A percentile compares a stretch with the other conserved stretches of the same genome.
Evolutionary conservation across 2,113 vertebrate genomes (phyloP).

Genomic region (Pelusios castaneus): DNA sequence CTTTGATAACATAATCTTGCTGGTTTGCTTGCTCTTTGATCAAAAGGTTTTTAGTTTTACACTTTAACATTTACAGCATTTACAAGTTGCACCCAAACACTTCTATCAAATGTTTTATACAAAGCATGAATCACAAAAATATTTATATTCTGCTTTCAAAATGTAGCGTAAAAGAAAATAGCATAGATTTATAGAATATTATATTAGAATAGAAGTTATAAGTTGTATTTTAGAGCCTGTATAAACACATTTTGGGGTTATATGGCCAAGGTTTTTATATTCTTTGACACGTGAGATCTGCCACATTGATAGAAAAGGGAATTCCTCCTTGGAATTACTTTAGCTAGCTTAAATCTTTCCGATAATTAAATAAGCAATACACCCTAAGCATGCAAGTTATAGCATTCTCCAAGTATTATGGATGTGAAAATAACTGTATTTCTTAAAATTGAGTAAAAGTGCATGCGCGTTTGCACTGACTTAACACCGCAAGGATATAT

Average conservation of each 20-base stretch:
- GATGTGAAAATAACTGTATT: not conserved
- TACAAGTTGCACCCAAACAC: not conserved
- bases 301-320: not conserved
- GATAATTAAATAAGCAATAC: not conserved
- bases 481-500: not conserved
- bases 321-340: not conserved
- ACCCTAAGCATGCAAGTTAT: accelerated
- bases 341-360: not conserved
- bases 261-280: not conserved
- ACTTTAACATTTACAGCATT: not conserved
- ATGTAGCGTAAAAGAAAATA: not conserved
- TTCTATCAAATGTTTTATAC: not conserved
- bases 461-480: not conserved
- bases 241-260: not conserved
- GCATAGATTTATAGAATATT: not conserved
- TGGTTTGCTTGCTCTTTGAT: not conserved
- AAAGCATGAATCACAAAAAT: not conserved
- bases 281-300: not conserved
- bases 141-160: not conserved
- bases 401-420: not conserved
- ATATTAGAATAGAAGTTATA: not conserved
- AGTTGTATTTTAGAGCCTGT: not conserved
- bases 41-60: not conserved
- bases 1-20: accelerated
- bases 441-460: not conserved